These are phyloP conservation scores for Ctenicera cuprea DNA, from an alignment of 2,888 invertebrate species.

Conservation along the genomic window DNA sequence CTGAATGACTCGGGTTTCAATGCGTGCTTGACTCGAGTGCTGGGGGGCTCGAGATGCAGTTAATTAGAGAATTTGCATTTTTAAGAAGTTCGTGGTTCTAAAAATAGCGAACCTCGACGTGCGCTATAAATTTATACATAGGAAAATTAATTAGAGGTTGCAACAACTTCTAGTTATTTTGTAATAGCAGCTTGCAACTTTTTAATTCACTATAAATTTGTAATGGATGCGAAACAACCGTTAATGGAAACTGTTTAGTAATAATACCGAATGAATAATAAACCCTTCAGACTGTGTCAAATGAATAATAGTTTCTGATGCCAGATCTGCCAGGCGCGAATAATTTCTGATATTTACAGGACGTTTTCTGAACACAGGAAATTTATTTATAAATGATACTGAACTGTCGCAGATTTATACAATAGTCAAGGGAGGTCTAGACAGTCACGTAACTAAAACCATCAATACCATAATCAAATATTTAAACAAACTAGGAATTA, in stretches of 20 bases:
- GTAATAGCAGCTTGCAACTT: neutral
- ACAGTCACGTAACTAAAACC: slow-evolving; percentile 1
- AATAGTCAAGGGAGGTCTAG: neutral
- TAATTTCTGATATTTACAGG: too few species aligned
- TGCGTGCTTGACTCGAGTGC: slow-evolving; percentile 41
- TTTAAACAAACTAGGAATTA: slow-evolving; percentile 44
- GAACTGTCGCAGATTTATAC: too few species aligned
- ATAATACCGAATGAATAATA: slow-evolving; percentile 17
- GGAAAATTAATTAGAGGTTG: neutral
- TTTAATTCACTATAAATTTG: neutral
- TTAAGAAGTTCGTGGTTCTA: slow-evolving; percentile 7
- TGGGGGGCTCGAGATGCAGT: slow-evolving; percentile 38
- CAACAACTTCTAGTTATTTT: neutral
- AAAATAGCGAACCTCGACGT: slow-evolving; percentile 3
- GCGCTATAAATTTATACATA: neutral
- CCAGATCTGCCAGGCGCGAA: neutral
- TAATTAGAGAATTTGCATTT: slow-evolving; percentile 46
- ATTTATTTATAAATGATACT: too few species aligned
- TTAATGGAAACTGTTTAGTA: neutral
- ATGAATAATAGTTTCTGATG: slow-evolving; percentile 6
- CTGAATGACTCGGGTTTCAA: slow-evolving; percentile 38
- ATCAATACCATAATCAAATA: slow-evolving; percentile 31
- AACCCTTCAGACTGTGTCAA: neutral
- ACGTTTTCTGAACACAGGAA: too few species aligned
- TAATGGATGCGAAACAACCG: neutral